Evolutionary conservation across 1,140 invertebrate species (phyloP).

Genomic region (Drosophila melanica): DNA sequence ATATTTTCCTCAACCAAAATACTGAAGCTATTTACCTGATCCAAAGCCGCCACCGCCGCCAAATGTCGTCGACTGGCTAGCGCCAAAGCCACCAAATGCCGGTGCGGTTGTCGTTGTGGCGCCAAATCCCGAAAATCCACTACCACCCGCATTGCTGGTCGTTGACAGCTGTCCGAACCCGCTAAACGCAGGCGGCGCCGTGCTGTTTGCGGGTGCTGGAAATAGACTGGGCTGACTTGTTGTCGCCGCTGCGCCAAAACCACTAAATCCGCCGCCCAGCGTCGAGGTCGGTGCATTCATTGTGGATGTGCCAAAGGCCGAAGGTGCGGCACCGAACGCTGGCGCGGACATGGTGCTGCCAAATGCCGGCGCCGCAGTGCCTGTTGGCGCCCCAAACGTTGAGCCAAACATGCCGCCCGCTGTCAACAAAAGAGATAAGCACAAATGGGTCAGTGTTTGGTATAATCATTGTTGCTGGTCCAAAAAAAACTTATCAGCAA

Average conservation of each 20-base stretch:
- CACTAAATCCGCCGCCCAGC: constrained; percentile 66
- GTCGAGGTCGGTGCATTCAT: constrained; percentile 68
- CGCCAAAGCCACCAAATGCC: constrained; percentile 85
- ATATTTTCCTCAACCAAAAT: constrained; percentile 4
- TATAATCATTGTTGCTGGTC: constrained; percentile 11
- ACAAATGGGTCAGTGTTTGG: constrained; percentile 44
- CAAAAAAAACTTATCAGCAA: constrained; percentile 47
- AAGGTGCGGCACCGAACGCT: constrained; percentile 39
- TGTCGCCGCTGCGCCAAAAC: constrained; percentile 55
- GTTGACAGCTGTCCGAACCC: constrained; percentile 67
- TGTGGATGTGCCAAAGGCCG: constrained; percentile 47
- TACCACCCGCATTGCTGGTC: constrained; percentile 56
- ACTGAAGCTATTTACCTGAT: constrained; percentile 52
- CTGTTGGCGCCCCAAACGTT: constrained; percentile 78
- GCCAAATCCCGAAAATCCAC: constrained; percentile 87
- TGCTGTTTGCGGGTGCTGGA: constrained; percentile 54
- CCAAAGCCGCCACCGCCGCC: constrained; percentile 80
- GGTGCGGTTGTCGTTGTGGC: constrained; percentile 80
- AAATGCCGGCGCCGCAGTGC: constrained; percentile 65
- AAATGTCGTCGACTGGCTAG: constrained; percentile 83
- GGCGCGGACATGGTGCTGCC: constrained; percentile 63
- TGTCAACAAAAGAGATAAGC: constrained; percentile 55
- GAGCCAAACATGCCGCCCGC: constrained; percentile 75
- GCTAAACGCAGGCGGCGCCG: constrained; percentile 82
- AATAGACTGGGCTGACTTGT: constrained; percentile 74